A percentile compares a stretch with the other conserved stretches of the same genome.
Conservation (phyloP, 1,140 invertebrate genomes). For the Euura saliciscinereae region DNA sequence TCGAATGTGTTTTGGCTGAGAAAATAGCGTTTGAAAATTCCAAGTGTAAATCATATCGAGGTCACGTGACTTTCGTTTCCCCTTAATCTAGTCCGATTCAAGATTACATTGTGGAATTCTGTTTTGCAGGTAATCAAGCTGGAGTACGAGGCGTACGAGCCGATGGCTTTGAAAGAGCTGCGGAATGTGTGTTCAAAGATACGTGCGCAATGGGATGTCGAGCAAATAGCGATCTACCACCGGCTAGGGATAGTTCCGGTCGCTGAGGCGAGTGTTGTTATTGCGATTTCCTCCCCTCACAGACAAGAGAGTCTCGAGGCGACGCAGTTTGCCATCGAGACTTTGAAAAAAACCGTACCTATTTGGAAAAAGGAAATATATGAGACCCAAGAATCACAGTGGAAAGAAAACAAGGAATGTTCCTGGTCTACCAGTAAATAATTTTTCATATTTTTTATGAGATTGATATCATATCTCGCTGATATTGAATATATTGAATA, state of each 20-base stretch:
- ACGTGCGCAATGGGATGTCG: constrained; percentile 74
- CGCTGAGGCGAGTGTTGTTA: constrained; percentile 86
- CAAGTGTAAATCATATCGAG: too few species aligned
- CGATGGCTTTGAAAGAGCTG: constrained; percentile 89
- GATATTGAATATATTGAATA: too few species aligned
- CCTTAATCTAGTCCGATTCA: not conserved
- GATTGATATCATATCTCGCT: not conserved
- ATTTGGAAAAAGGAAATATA: constrained; percentile 98
- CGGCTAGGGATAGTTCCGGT: constrained; percentile 87
- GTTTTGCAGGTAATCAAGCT: constrained; percentile 72
- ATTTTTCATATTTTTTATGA: constrained; percentile 16
- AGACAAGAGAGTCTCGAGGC: constrained; percentile 82
- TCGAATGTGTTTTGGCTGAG: too few species aligned
- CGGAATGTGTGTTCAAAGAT: constrained; percentile 77
- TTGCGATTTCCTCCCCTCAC: constrained; percentile 89
- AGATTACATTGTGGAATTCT: constrained; percentile 7
- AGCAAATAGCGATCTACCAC: constrained; percentile 82
- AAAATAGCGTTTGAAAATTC: too few species aligned
- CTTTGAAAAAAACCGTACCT: constrained; percentile 85
- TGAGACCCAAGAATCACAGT: constrained; percentile 63
- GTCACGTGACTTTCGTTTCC: too few species aligned
- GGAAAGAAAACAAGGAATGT: constrained; percentile 85
- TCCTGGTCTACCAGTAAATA: constrained; percentile 64
- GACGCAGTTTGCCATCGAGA: constrained; percentile 83
- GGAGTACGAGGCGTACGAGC: constrained; percentile 92